Evolutionary conservation across 2,888 invertebrate genomes (phyloP), one percentile per base, ranked within the genome.

Genomic region (Metalampra italica): DNA sequence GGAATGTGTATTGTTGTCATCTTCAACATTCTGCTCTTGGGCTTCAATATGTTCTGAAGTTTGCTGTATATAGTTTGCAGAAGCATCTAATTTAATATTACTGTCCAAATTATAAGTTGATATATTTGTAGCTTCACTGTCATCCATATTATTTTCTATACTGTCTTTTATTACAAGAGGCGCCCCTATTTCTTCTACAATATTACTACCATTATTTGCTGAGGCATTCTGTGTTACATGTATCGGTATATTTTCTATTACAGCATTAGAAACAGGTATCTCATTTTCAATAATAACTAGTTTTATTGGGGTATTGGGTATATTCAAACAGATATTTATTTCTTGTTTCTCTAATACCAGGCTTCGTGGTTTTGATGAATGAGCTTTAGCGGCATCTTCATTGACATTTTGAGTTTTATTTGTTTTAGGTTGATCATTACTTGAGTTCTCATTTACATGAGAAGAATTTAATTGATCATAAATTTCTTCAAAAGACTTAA

Each of bases 401-500:
- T 45, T 38, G 9, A n/a, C 30, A n/a, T 32, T 34, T 34, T 34
- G 30, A 47, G 40, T 12, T 29, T 42, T 37, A 29, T 7, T 7
- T 36, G 11, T 40, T 46, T 29, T 32, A 15, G n/a, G 13, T 38
- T 47, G 29, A 7, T 46, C 30, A 22, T 22, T 45, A 13, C 7
- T 34, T 12, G 11, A 37, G 13, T 40, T 47, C 38, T 42, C 38
- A 36, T 55, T 53, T 29, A 40, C 47, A 46, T 48, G 51, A 46
- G 57, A 68, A 11, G 42, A 29, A 57, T 63, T 75, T 29, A 87
- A 60, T 64, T 83, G 75, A 44, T 78, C 85, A 59, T 86, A 90
- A 56, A 90, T 85, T 75, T 89, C 85, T 56, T 90, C 90, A 62
- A 90, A 89, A 47, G 76, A 75, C 60, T 81, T 79, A 11, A 80